phyloP scores from a whole-genome alignment of 2,113 vertebrate species.

The Uria aalge region DNA sequence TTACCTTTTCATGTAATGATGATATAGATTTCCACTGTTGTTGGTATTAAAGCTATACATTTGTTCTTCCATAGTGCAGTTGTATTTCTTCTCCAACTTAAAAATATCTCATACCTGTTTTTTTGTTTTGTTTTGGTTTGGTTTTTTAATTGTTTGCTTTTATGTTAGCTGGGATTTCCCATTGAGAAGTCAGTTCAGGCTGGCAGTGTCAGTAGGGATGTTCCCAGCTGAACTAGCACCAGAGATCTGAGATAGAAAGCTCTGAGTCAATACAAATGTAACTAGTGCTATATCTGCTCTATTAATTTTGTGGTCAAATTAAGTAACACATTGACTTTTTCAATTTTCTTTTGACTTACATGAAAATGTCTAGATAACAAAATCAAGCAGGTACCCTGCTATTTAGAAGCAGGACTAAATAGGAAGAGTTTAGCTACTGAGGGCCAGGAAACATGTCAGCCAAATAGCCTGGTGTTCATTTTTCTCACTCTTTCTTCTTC shows the following conservation, averaged over 20 bases:
- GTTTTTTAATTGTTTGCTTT: background rate
- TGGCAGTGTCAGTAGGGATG: background rate
- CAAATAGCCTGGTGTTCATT: background rate
- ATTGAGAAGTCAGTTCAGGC: background rate
- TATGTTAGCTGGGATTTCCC: background rate
- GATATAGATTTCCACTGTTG: background rate
- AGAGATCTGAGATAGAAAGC: background rate
- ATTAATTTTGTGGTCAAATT: background rate
- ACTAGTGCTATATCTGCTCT: background rate
- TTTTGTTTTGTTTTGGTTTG: background rate
- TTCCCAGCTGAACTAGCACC: background rate
- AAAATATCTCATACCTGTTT: background rate
- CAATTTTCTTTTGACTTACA: background rate
- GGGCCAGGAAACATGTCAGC: background rate
- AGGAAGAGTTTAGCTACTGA: background rate
- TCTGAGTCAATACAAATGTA: background rate
- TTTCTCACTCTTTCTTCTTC: background rate
- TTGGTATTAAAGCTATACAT: background rate
- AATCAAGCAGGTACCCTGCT: background rate
- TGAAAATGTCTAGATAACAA: background rate
- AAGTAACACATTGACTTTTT: background rate
- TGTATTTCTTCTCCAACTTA: background rate
- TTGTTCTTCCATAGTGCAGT: background rate
- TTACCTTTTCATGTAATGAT: background rate
- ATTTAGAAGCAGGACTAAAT: background rate